Percentiles rank a stretch among this genome's conserved stretches.
phyloP scores from a whole-genome alignment of 2,888 invertebrate species.

The Phengaris arion region DNA sequence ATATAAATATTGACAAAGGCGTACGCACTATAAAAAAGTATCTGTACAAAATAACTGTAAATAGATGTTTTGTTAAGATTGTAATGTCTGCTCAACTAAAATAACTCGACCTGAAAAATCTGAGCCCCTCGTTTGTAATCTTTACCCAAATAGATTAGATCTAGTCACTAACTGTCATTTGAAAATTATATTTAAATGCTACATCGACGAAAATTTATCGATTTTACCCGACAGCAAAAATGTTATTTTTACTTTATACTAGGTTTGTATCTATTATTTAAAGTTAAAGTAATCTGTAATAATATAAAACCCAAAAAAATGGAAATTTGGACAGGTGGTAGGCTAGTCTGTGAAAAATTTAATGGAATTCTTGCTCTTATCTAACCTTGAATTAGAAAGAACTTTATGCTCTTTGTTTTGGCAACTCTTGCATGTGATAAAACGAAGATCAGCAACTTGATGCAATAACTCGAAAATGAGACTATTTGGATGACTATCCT shows the following conservation, averaged over 20 bases:
- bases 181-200: background rate
- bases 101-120: conserved; percentile 64
- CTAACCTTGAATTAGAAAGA: background rate
- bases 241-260: conserved; percentile 1
- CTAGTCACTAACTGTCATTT: conserved; percentile 49
- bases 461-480: conserved; percentile 8
- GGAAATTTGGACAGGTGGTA: background rate
- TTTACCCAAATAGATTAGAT: conserved; percentile 40
- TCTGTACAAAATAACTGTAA: conserved; percentile 67
- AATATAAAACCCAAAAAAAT: conserved; percentile 8
- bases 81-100: conserved; percentile 76
- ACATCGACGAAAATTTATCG: background rate
- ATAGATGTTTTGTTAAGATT: conserved; percentile 74
- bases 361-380: background rate
- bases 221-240: conserved; percentile 5
- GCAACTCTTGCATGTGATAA: background rate
- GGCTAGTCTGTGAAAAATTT: background rate
- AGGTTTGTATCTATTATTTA: conserved; percentile 15
- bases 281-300: conserved; percentile 2
- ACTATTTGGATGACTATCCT: conserved; percentile 4
- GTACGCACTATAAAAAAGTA: conserved; percentile 70
- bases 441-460: background rate
- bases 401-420: background rate
- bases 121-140: conserved; percentile 29
- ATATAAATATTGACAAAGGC: conserved; percentile 45